Base-by-base conservation (phyloP, 2,113 vertebrate genomes). In the Murina feae region DNA sequence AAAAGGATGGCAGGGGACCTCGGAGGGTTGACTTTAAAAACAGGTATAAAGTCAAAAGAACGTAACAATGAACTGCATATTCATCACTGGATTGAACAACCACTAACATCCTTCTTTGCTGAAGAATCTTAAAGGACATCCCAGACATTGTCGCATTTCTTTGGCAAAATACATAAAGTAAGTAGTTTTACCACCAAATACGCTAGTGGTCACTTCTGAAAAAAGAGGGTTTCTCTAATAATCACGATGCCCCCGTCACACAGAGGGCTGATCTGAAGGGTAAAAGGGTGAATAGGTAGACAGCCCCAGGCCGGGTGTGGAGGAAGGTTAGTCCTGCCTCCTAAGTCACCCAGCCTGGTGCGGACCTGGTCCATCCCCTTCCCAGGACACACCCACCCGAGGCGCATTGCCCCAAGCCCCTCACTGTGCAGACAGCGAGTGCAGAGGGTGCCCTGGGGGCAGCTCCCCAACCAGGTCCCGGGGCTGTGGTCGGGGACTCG, bases 41-140 rank as follows among this genome's bases (percentile, higher is more conserved):
- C 30, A 28, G 28, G 16, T 72, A 66, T 66, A 68, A 68, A 53
- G 28, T n/a, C 49, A 65, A 72, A 72, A 58, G 21, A 66, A 71
- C 49, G 23, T 35, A 35, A n/a, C 51, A 53, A 71, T 11, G 6
- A 82, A 14, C 25, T 71, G 8, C 8, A 16, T 25, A 63, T 16
- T 69, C 17, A 11, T 47, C 25, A 7, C 51, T 35, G 16, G 32
- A 74, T 66, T 79, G 55, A 85, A 82, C 17, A 51, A 35, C 42
- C 28, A 51, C 28, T 28, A 44, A 71, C 21, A 71, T 78, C 60
- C 14, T 81, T 75, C 18, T 90, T 87, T 35, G 58, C 58, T 23
- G 28, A 66, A 83, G 68, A 86, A 65, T 68, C 71, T 86, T 53
- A 68, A 86, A 83, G 18, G 51, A 72, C 23, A 37, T n/a, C 14